These are phyloP conservation scores for Agonum fuliginosum DNA, from an alignment of 2,888 invertebrate genomes.

Conservation along the genomic window DNA sequence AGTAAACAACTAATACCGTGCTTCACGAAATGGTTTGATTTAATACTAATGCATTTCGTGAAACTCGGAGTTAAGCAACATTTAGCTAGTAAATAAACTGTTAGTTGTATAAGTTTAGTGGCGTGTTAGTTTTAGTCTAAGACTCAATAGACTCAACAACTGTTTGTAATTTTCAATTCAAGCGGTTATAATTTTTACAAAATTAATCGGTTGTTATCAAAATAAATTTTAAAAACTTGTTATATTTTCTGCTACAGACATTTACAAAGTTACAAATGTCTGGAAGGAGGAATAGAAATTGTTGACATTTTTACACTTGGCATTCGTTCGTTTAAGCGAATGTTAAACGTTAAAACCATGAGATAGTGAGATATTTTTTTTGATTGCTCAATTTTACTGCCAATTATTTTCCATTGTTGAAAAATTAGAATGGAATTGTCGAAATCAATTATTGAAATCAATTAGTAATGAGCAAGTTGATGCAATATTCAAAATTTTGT, in stretches of 20 bases:
- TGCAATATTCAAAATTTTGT: constrained; percentile 41
- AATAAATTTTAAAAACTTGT: too few relatives aligned
- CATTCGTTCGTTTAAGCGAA: constrained; percentile 9
- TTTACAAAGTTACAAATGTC: background rate
- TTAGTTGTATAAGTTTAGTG: background rate
- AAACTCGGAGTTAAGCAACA: background rate
- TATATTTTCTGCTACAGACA: constrained; percentile 11
- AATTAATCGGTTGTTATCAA: constrained; percentile 27
- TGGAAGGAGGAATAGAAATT: constrained; percentile 27
- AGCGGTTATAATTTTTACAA: constrained; percentile 29
- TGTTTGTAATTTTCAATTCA: background rate
- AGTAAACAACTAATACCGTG: too few relatives aligned
- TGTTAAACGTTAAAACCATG: background rate
- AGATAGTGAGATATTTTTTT: constrained; percentile 52
- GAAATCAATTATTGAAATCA: constrained; percentile 55
- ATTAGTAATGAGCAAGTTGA: constrained; percentile 29
- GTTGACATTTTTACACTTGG: constrained; percentile 24
- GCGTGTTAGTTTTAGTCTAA: background rate
- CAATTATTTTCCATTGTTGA: constrained; percentile 53
- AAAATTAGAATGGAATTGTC: constrained; percentile 36
- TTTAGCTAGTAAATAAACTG: background rate
- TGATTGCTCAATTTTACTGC: constrained; percentile 55
- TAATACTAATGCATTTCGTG: too few relatives aligned
- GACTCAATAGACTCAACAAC: background rate
- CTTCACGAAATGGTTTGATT: too few relatives aligned